Evolutionary conservation across 2,797 vertebrate species (phyloP), one percentile per base, ranked within the genome.

Genomic region (Galagoides demidoff): DNA sequence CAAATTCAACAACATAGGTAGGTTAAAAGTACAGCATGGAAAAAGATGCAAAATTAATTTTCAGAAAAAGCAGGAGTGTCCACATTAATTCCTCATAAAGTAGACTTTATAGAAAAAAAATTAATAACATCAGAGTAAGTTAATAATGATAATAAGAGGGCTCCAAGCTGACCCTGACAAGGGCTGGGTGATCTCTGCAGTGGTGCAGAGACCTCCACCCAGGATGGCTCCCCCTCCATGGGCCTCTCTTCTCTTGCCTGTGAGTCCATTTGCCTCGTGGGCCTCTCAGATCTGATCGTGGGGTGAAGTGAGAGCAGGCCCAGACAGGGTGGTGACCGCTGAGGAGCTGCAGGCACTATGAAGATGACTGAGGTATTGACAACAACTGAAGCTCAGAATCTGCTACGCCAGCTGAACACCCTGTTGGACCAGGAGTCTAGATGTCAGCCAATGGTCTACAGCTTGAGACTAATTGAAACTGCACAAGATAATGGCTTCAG

Each of bases 401-500:
- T 99, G 98, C 98, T 99, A 34, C 97, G 97, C 64, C 99, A 99
- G 98, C 98, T 99, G 81, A 99, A 99, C 89, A 97, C 98, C 22
- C 96, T 99, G 64, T 96, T 98, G 96, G 99, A 99, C 61, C 98
- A 99, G 97, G 99, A 99, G 98, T 97, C 96, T 37, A 98, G 99
- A 89, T 99, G 98, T 97, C 99, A 99, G 98, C 99, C 99, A 34
- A 99, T 99, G 93, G 98, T 99, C 81, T 98, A 98, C 3, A 99
- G 99, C 29, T 98, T 99, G 97, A 98, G 99, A 92, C 97, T 99
- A 45, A 98, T 99, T 0, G 99, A 99, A 95, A 96, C 98, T 2
- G 98, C 99, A 29, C 99, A 99, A 1, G 99, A 99, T 97, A 99
- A 99, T 0, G 99, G 99, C 23, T 98, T 99, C 85, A 98, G 99